Conservation (phyloP, 2,113 vertebrate species). For the Euleptes europaea region DNA sequence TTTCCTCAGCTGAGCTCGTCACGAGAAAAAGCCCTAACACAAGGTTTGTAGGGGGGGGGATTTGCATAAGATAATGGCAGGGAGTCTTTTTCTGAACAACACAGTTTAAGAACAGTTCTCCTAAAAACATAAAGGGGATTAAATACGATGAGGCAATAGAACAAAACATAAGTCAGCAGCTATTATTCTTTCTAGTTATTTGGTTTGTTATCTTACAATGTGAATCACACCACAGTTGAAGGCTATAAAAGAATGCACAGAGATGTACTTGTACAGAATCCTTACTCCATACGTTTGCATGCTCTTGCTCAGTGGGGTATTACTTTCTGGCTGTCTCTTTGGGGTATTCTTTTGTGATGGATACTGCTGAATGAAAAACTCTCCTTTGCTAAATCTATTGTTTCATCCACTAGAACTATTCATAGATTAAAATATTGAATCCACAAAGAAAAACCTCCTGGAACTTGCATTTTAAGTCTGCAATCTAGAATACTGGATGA, state of each 20-base stretch:
- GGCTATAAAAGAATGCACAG: background rate
- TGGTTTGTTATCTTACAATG: background rate
- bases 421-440: background rate
- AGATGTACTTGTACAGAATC: background rate
- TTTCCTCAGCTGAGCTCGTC: too few species aligned
- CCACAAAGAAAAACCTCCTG: background rate
- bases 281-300: background rate
- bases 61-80: background rate
- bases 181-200: background rate
- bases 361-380: background rate
- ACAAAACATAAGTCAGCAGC: background rate
- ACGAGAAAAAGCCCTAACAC: background rate
- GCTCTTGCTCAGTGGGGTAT: background rate
- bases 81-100: background rate
- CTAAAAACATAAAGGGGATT: background rate
- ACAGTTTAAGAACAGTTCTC: background rate
- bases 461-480: background rate
- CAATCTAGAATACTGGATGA: background rate
- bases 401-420: background rate
- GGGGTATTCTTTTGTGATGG: background rate
- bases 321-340: background rate
- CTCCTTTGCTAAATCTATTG: background rate
- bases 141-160: conserved; percentile 1
- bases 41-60: too few species aligned
- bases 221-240: conserved; percentile 25